phyloP scores from a whole-genome alignment of 2,113 vertebrate genomes.

The Fulica atra region DNA sequence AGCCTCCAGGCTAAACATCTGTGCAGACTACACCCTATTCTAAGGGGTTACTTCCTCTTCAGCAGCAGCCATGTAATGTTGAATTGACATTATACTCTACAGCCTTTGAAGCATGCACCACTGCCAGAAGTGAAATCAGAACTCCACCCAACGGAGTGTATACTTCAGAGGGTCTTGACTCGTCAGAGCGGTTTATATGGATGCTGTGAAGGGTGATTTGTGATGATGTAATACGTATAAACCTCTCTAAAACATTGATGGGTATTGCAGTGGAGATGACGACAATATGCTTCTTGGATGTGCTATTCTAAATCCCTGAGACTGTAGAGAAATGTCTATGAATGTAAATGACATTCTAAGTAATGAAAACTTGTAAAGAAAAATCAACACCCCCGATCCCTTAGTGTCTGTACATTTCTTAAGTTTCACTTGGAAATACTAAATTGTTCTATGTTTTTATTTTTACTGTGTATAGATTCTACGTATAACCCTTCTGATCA shows the following conservation, averaged over 20 bases:
- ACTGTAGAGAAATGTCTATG: not conserved
- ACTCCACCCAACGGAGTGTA: not conserved
- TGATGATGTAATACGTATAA: not conserved
- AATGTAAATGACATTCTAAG: not conserved
- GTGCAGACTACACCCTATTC: not conserved
- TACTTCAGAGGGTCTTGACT: not conserved
- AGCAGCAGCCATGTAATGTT: not conserved
- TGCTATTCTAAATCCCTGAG: not conserved
- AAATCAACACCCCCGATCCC: not conserved
- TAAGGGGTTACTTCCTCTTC: conserved; percentile 33
- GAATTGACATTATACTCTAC: not conserved
- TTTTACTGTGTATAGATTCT: not conserved
- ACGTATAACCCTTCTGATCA: not conserved
- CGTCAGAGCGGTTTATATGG: not conserved
- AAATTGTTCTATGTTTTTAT: not conserved
- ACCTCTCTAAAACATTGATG: not conserved
- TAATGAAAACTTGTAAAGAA: not conserved
- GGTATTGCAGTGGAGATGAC: not conserved
- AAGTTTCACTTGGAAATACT: not conserved
- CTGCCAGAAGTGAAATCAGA: conserved; percentile 6
- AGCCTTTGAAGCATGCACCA: not conserved
- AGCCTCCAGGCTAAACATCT: conserved; percentile 47
- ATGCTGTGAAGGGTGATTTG: not conserved
- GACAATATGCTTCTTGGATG: not conserved
- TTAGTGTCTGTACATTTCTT: not conserved